Evolutionary conservation across 2,797 vertebrate genomes (phyloP), one percentile per base, ranked within the genome.

Genomic region (Takifugu ocellatus): DNA sequence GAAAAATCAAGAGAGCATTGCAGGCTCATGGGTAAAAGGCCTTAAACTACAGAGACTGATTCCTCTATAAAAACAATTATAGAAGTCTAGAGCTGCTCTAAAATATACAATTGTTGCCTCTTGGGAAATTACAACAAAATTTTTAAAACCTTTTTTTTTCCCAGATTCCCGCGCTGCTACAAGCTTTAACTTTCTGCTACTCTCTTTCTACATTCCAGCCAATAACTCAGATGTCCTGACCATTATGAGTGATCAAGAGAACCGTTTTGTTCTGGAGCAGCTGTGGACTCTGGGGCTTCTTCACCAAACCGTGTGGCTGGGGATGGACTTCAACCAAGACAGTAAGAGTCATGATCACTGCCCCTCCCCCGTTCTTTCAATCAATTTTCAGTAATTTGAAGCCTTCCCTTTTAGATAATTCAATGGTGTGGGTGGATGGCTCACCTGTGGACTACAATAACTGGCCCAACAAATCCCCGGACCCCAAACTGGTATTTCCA

Each of bases 1-100:
- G 87, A 95, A 60, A 87, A 94, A 61, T 93, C 96, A 2, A 86
- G 92, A 64, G 88, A 94, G 73, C 84, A 93, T 83, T 99, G 96
- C 89, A 93, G 74, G 84, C 91, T 88, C 49, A 92, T 92, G 93
- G 93, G 96, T 97, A 89, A 6, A 46, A 2, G 16, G 59, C 16
- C 44, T 21, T 21, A 21, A 21, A 21, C 21, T 21, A 21, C 21
- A 21, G 21, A 21, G 21, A 21, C 21, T 2, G 36, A 12, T 14
- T 4, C 12, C 2, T 31, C 1, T 31, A 31, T 31, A 8, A 6
- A 8, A 6, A 31, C 21, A 21, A 21, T 21, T 21, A 21, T 31
- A 31, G 8, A 33, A 33, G 10, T 10, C 1, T 10, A 33, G 31
- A 9, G 31, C 31, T 33, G 31, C 31, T 9, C 31, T 33, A 27